Evolutionary conservation across 1,140 invertebrate species (phyloP).

Genomic region (Diorhabda elongata): DNA sequence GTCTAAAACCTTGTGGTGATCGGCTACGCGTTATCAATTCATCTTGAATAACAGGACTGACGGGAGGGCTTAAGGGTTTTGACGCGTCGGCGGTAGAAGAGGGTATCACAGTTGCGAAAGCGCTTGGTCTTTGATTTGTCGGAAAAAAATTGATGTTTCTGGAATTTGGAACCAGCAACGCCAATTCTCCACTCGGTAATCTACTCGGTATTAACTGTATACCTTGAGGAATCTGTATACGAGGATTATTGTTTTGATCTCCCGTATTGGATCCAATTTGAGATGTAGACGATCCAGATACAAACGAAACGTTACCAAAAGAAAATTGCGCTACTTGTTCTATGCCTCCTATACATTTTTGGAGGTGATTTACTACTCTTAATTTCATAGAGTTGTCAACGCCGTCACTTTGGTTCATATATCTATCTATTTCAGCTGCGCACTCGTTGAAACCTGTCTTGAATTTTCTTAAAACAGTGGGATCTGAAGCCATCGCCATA

Average conservation of each 20-base stretch:
- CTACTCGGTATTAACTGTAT: conserved; percentile 62
- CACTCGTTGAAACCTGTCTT: conserved; percentile 85
- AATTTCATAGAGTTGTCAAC: conserved; percentile 66
- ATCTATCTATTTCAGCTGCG: conserved; percentile 75
- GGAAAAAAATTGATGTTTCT: conserved; percentile 40
- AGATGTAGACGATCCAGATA: conserved; percentile 21
- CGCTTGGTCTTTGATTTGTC: conserved; percentile 35
- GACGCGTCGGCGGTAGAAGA: conserved; percentile 18
- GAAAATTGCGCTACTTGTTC: conserved; percentile 40
- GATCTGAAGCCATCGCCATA: conserved; percentile 69
- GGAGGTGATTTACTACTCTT: conserved; percentile 66
- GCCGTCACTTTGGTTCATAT: conserved; percentile 53
- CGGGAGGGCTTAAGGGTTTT: conserved; percentile 36
- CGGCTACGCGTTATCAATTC: conserved; percentile 16
- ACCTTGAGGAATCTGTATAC: conserved; percentile 48
- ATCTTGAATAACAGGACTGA: conserved; percentile 33
- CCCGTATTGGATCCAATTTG: conserved; percentile 21
- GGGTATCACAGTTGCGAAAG: conserved; percentile 42
- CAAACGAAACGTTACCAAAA: conserved; percentile 31
- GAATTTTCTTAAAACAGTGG: conserved; percentile 77
- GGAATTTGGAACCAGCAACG: conserved; percentile 56
- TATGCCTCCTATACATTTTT: conserved; percentile 46
- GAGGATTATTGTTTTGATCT: conserved; percentile 41
- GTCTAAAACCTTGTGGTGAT: conserved; percentile 35
- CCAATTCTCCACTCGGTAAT: conserved; percentile 59